Evolutionary conservation across 2,888 invertebrate species (phyloP).

Genomic region (Ormia ochracea): DNA sequence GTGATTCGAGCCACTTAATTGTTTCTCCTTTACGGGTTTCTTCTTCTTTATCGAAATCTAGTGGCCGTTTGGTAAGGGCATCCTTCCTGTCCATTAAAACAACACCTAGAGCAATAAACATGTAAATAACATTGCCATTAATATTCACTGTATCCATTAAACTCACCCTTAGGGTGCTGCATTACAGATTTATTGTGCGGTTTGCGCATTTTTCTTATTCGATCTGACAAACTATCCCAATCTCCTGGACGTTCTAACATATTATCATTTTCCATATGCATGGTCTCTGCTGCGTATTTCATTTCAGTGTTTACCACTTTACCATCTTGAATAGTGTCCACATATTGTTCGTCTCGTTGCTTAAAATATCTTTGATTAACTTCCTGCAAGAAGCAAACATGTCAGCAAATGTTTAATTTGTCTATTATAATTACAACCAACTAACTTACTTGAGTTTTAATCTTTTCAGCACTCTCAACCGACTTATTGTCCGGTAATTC

Average conservation of each 20-base stretch:
- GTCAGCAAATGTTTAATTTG: neutral
- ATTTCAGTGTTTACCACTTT: slow-evolving; percentile 88
- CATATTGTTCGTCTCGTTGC: slow-evolving; percentile 87
- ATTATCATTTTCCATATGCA: slow-evolving; percentile 85
- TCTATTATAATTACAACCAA: neutral
- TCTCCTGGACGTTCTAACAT: slow-evolving; percentile 83
- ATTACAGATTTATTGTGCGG: slow-evolving; percentile 76
- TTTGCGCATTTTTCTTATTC: slow-evolving; percentile 83
- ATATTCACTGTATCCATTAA: neutral
- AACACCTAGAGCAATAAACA: slow-evolving; percentile 67
- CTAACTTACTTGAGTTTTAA: slow-evolving; percentile 71
- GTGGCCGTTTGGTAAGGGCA: slow-evolving; percentile 86
- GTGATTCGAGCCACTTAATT: slow-evolving; percentile 93
- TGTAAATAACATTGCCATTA: no score
- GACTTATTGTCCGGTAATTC: slow-evolving; percentile 82
- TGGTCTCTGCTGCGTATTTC: slow-evolving; percentile 88
- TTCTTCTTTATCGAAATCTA: slow-evolving; percentile 92
- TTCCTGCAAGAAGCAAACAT: slow-evolving; percentile 70
- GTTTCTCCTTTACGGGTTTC: slow-evolving; percentile 93
- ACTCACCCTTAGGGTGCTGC: slow-evolving; percentile 78
- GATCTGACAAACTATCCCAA: slow-evolving; percentile 88
- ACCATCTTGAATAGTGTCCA: slow-evolving; percentile 89
- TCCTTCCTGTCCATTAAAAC: slow-evolving; percentile 84
- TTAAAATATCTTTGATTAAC: slow-evolving; percentile 83
- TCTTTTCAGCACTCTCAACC: slow-evolving; percentile 71